phyloP scores from a whole-genome alignment of 2,113 vertebrate species.

The Sminthopsis crassicaudata region DNA sequence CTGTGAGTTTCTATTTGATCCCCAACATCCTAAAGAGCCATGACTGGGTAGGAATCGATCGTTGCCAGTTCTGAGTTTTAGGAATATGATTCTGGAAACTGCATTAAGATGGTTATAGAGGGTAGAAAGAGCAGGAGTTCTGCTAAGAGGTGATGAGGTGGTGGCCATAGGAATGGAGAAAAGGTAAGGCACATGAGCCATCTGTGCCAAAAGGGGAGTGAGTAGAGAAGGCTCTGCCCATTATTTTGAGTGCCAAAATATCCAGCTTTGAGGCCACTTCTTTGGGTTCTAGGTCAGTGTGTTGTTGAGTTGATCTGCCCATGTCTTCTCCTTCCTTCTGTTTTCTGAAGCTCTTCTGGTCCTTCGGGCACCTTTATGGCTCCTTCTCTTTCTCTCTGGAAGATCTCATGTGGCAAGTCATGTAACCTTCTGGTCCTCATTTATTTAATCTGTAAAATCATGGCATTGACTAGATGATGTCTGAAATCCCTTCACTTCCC shows the following conservation, averaged over 20 bases:
- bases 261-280: too few relatives aligned
- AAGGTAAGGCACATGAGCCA: too few relatives aligned
- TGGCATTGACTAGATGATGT: fast-evolving
- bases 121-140: not conserved
- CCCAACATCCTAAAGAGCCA: too few relatives aligned
- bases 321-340: not conserved
- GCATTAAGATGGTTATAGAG: not conserved
- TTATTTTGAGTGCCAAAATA: not conserved
- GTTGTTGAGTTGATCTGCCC: not conserved
- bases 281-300: too few relatives aligned
- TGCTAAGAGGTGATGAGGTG: too few relatives aligned
- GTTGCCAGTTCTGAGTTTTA: not conserved
- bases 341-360: too few relatives aligned
- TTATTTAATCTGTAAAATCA: conserved; percentile 3
- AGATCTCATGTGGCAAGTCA: not conserved
- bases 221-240: too few relatives aligned
- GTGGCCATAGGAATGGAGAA: too few relatives aligned
- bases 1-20: too few relatives aligned
- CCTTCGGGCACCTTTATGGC: not conserved
- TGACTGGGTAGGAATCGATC: too few relatives aligned
- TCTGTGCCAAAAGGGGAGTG: too few relatives aligned
- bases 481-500: not conserved
- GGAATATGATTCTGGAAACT: not conserved
- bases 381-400: not conserved
- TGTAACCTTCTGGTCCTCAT: not conserved